Percentiles rank a stretch among this genome's conserved stretches.
Conservation (phyloP, 1,140 invertebrate genomes). For the Lepidurus apus region DNA sequence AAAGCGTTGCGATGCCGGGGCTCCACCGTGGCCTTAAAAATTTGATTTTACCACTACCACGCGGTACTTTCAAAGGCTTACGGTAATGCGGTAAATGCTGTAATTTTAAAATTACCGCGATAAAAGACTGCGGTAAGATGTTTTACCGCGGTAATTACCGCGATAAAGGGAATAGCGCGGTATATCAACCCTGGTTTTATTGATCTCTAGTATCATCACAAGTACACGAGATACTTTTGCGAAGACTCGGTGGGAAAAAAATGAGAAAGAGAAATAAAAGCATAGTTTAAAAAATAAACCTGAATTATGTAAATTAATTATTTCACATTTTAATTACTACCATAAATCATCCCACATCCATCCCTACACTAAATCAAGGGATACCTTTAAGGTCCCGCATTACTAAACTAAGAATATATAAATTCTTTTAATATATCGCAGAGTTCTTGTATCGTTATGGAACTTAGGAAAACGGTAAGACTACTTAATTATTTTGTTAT, state of each 20-base stretch:
- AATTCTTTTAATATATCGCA: not conserved
- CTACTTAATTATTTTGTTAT: not conserved
- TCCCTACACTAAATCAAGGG: not conserved
- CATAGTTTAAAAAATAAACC: conserved; percentile 33
- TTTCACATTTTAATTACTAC: too few species aligned
- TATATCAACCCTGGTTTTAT: too few species aligned
- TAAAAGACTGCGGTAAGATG: too few species aligned
- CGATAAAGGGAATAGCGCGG: too few species aligned
- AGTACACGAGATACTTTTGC: conserved; percentile 65
- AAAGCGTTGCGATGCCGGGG: too few species aligned
- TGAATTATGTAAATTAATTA: not conserved
- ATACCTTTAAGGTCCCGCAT: conserved; percentile 16
- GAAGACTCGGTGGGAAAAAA: conserved; percentile 51
- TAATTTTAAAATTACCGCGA: too few species aligned
- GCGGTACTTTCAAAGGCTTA: too few species aligned
- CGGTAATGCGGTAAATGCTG: too few species aligned
- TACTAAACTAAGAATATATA: not conserved
- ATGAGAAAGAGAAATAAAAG: too few species aligned
- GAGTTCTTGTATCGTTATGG: not conserved
- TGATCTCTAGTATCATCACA: conserved; percentile 53
- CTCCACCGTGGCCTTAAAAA: too few species aligned
- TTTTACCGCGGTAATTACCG: too few species aligned
- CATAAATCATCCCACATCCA: not conserved
- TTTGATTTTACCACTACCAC: too few species aligned
- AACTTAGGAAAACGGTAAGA: conserved; percentile 3